A percentile compares a stretch with the other conserved stretches of the same genome.
Conservation (phyloP, 2,888 invertebrate species). For the Macrosoma leucophasiata region DNA sequence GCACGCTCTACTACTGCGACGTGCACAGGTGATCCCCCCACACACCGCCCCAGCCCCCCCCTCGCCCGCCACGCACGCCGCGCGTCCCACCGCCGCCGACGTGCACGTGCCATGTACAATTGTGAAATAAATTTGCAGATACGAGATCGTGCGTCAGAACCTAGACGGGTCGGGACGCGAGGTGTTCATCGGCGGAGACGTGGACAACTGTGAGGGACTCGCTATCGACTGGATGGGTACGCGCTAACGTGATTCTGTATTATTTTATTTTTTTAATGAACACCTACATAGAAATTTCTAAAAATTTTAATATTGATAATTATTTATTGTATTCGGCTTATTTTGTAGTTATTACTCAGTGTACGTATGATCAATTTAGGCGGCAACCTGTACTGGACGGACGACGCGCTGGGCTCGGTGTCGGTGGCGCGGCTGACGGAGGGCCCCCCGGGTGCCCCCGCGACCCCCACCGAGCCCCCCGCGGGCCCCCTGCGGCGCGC, state of each 20-base stretch:
- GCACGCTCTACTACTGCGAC: slow-evolving; percentile 79
- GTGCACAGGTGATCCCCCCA: slow-evolving; percentile 57
- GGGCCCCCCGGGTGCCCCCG: slow-evolving; percentile 61
- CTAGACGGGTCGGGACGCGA: slow-evolving; percentile 76
- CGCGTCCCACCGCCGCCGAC: slow-evolving; percentile 39
- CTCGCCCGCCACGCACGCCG: too few relatives aligned
- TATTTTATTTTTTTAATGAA: too few relatives aligned
- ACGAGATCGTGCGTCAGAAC: slow-evolving; percentile 78
- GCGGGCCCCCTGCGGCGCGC: slow-evolving; percentile 64
- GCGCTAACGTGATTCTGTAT: too few relatives aligned
- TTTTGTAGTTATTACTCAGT: too few relatives aligned
- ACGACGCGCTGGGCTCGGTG: slow-evolving; percentile 80
- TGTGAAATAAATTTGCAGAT: slow-evolving; percentile 53
- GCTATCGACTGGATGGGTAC: slow-evolving; percentile 89
- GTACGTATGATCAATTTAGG: too few relatives aligned
- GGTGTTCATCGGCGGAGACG: slow-evolving; percentile 73
- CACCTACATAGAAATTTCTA: too few relatives aligned
- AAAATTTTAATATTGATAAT: neutral
- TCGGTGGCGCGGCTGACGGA: slow-evolving; percentile 80
- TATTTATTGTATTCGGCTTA: neutral
- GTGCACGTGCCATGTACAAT: slow-evolving; percentile 21
- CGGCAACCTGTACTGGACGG: slow-evolving; percentile 88
- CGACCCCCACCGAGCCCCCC: slow-evolving; percentile 68
- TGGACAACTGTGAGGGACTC: slow-evolving; percentile 82
- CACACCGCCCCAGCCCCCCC: too few relatives aligned